Base-by-base conservation (phyloP, 2,888 invertebrate genomes). In the Andrena marginata region DNA sequence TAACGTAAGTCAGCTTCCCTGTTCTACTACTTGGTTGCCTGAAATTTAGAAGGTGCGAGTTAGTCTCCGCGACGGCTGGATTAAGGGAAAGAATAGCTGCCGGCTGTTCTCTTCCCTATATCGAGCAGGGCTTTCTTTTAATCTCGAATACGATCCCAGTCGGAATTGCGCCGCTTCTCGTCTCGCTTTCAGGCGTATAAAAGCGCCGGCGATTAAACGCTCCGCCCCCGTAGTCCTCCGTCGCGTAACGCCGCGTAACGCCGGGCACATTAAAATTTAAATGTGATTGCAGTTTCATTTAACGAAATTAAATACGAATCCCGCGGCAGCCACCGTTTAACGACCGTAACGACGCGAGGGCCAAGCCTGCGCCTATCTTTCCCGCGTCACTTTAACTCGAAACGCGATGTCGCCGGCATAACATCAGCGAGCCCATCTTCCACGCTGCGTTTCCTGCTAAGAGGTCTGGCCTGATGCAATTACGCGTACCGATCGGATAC, bases 251-350 rank as follows among this genome's bases (percentile, higher is more conserved):
- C 20, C 62, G 70, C 75, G 51, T 80, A 42, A 42, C 42, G 42
- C 76, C 51, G 10, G 48, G 56, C 13, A 29, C 67, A 70, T 83
- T 82, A 83, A 83, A 83, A 77, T 83, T 83, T 74, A 77, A 83
- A 82, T 77, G 82, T 62, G 77, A 83, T 73, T 77, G 83, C 82
- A 73, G 82, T 71, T 70, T 62, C 77, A 77, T 77, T 73, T 73
- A 83, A 83, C 82, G 77, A 82, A 82, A 82, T 83, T 83, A 83
- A 82, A 82, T 59, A 77, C 49, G 73, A 83, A 83, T 83, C 74
- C 74, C 70, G 20, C 31, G 82, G 16, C 60, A 26, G 72, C 56
- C 63, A 59, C 20, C 65, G 79, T 13, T 65, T 80, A 82, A 82
- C 74, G 82, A 80, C 60, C 80, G 48, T 73, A 81, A 83, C 82